These are phyloP conservation scores for Onychostruthus taczanowskii DNA, from an alignment of 2,113 vertebrate genomes.

Conservation along the genomic window DNA sequence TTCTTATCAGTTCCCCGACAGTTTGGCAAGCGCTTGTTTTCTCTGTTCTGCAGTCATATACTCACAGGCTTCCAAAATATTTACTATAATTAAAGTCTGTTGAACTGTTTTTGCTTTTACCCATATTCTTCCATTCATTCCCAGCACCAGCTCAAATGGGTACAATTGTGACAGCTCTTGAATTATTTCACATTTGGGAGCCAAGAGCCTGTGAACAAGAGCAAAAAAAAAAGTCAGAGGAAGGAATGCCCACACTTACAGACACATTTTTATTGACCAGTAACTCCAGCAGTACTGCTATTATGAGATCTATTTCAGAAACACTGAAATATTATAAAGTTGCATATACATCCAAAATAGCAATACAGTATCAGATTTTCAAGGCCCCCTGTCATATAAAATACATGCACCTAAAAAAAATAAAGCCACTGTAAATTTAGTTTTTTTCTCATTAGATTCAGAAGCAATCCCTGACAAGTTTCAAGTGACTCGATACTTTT, in stretches of 20 bases:
- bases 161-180: conserved; percentile 86
- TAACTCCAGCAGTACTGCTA: not conserved
- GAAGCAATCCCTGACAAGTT: not conserved
- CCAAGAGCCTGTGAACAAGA: conserved; percentile 78
- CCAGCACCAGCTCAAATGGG: conserved; percentile 88
- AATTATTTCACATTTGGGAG: conserved; percentile 84
- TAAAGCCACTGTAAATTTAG: not conserved
- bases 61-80: conserved; percentile 90
- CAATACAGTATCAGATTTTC: not conserved
- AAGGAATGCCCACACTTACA: not conserved
- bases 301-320: not conserved
- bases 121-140: conserved; percentile 95
- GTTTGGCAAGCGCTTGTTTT: conserved; percentile 77
- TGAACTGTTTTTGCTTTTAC: conserved; percentile 84
- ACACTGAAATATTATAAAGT: not conserved
- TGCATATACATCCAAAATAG: not conserved
- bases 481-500: not conserved
- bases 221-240: not conserved
- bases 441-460: not conserved
- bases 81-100: conserved; percentile 89
- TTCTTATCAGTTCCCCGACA: conserved; percentile 74
- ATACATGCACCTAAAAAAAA: not conserved
- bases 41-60: conserved; percentile 88
- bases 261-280: not conserved
- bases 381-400: not conserved